These are phyloP conservation scores for Berghia stephanieae DNA, from an alignment of 1,140 invertebrate genomes.

Conservation along the genomic window DNA sequence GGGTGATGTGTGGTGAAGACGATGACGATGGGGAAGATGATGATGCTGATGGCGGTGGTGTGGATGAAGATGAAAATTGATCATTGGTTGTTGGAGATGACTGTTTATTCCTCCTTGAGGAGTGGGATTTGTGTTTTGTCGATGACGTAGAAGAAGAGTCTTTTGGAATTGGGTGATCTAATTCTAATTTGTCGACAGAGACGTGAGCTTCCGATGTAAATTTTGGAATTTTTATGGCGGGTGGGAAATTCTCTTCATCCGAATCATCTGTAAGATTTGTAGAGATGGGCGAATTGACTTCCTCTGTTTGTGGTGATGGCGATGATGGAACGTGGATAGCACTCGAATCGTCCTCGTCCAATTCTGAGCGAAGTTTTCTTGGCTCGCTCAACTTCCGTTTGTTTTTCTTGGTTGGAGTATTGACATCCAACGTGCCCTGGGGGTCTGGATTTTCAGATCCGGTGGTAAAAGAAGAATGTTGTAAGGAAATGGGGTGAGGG, in stretches of 20 bases:
- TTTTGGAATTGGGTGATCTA: background rate
- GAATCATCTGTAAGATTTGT: background rate
- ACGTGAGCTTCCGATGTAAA: too few relatives aligned
- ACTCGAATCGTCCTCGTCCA: too few relatives aligned
- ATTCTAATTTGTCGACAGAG: background rate
- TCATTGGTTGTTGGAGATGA: background rate
- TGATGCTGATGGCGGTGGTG: background rate
- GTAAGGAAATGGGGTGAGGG: background rate
- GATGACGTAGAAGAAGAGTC: background rate
- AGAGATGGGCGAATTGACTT: background rate
- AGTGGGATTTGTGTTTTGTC: background rate
- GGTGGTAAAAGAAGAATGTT: background rate
- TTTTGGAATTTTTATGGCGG: too few relatives aligned
- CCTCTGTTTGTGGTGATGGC: background rate
- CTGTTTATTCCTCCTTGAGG: background rate
- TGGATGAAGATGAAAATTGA: background rate
- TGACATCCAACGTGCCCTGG: constrained; percentile 30
- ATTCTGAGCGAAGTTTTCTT: constrained; percentile 70
- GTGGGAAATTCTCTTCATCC: background rate
- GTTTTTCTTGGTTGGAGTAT: constrained; percentile 65
- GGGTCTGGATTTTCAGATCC: background rate
- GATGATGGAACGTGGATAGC: too few relatives aligned
- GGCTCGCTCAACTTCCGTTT: constrained; percentile 80
- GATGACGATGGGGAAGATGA: background rate
- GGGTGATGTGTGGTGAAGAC: background rate